Evolutionary conservation across 2,888 invertebrate genomes (phyloP).

Genomic region (Venusia cambrica): DNA sequence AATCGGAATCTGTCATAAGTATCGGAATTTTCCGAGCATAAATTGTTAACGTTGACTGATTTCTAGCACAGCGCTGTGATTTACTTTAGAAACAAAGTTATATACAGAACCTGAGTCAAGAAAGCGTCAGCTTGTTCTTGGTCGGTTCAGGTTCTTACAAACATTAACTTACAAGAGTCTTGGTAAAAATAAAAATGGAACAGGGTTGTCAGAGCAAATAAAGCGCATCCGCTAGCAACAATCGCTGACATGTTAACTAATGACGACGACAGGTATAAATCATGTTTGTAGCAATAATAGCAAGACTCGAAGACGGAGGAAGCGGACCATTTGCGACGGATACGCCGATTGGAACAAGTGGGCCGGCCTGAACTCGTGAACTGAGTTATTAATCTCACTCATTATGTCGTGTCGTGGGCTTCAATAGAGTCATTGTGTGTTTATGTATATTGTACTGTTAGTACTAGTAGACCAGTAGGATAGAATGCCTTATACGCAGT

Average conservation of each 20-base stretch:
- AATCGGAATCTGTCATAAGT: constrained; percentile 10
- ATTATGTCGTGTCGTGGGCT: constrained; percentile 40
- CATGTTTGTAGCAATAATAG: constrained; percentile 72
- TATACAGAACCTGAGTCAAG: too few relatives aligned
- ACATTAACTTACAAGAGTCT: too few relatives aligned
- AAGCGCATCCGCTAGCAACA: constrained; percentile 65
- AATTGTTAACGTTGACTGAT: too few relatives aligned
- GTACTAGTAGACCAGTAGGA: too few relatives aligned
- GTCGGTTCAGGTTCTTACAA: too few relatives aligned
- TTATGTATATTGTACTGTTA: constrained; percentile 14
- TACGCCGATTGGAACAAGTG: constrained; percentile 70
- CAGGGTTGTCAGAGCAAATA: constrained; percentile 56
- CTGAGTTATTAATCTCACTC: constrained; percentile 52
- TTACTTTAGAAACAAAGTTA: too few relatives aligned
- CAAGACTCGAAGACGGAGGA: constrained; percentile 66
- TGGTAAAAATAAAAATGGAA: constrained; percentile 37
- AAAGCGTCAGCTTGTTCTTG: too few relatives aligned
- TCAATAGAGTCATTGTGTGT: constrained; percentile 42
- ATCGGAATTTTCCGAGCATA: too few relatives aligned
- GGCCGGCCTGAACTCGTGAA: constrained; percentile 49
- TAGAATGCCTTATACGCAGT: constrained; percentile 8
- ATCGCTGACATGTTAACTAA: constrained; percentile 70
- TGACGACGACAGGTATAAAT: constrained; percentile 76
- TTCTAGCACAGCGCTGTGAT: too few relatives aligned
- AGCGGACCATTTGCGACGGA: constrained; percentile 77